Conservation (phyloP, 2,113 vertebrate species). For the Bettongia penicillata region DNA sequence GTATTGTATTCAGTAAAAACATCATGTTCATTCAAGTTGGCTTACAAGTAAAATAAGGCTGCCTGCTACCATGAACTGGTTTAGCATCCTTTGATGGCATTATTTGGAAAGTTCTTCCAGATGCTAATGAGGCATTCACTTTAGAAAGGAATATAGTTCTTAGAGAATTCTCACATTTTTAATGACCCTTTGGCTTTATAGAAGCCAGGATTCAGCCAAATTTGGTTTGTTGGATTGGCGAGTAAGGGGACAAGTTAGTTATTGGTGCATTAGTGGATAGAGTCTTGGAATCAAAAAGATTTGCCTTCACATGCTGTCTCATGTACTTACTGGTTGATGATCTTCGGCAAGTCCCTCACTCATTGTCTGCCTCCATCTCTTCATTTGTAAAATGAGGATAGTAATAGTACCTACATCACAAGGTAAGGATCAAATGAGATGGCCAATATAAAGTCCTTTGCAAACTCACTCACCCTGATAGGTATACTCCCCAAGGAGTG, state of each 20-base stretch:
- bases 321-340: not conserved
- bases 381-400: not conserved
- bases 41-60: slow-evolving; percentile 71
- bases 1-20: not conserved
- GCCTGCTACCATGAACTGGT: slow-evolving; percentile 55
- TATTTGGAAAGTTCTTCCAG: slow-evolving; percentile 77
- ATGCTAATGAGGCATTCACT: slow-evolving; percentile 77
- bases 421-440: not conserved
- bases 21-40: slow-evolving; percentile 54
- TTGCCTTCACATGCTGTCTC: not conserved
- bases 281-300: not conserved
- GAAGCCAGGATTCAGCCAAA: slow-evolving; percentile 8
- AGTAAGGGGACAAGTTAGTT: not conserved
- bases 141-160: slow-evolving; percentile 70
- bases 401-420: not conserved
- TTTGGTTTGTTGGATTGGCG: not conserved
- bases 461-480: not conserved
- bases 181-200: slow-evolving; percentile 67
- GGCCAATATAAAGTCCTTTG: not conserved
- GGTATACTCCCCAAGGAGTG: not conserved
- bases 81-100: slow-evolving; percentile 72
- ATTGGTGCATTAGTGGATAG: not conserved
- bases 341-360: not conserved
- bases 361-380: not conserved
- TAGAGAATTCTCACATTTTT: slow-evolving; percentile 76